A percentile compares a stretch with the other conserved stretches of the same genome.
These are phyloP conservation scores for Nannoperca australis DNA, from an alignment of 2,797 vertebrate genomes.

Conservation along the genomic window DNA sequence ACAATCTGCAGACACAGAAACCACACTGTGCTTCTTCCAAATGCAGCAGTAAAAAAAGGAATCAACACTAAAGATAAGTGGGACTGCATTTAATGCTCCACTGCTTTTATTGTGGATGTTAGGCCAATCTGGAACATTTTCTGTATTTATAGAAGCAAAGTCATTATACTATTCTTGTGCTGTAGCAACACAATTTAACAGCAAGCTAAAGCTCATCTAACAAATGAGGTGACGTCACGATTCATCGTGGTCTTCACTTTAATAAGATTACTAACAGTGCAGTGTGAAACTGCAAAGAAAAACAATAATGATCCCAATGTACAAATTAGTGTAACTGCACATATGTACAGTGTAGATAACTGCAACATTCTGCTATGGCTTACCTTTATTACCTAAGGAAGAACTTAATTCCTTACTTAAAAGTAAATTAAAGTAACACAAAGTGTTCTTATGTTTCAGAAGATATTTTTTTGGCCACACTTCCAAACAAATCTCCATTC, in stretches of 20 bases:
- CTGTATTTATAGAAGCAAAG: constrained; percentile 70
- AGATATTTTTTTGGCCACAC: background rate
- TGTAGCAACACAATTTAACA: constrained; percentile 57
- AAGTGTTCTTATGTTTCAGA: background rate
- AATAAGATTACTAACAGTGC: constrained; percentile 35
- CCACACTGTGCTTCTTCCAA: constrained; percentile 35
- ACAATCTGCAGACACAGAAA: constrained; percentile 40
- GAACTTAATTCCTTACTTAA: background rate
- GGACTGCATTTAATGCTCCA: constrained; percentile 60
- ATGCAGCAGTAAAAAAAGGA: constrained; percentile 50
- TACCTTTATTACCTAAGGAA: background rate
- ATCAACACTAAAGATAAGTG: constrained; percentile 54
- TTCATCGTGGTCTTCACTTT: constrained; percentile 40
- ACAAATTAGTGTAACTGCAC: background rate
- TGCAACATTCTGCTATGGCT: background rate
- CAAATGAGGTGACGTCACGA: constrained; percentile 52
- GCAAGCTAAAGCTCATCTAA: constrained; percentile 54
- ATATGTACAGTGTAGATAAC: background rate
- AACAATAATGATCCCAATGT: constrained; percentile 23
- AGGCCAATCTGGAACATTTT: constrained; percentile 61
- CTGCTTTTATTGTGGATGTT: constrained; percentile 67
- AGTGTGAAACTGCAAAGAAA: constrained; percentile 35
- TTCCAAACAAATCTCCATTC: background rate
- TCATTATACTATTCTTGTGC: constrained; percentile 57
- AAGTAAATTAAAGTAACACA: constrained; percentile 2